These are phyloP conservation scores for Drosophila anomalata DNA, from an alignment of 2,888 invertebrate genomes.

Conservation along the genomic window DNA sequence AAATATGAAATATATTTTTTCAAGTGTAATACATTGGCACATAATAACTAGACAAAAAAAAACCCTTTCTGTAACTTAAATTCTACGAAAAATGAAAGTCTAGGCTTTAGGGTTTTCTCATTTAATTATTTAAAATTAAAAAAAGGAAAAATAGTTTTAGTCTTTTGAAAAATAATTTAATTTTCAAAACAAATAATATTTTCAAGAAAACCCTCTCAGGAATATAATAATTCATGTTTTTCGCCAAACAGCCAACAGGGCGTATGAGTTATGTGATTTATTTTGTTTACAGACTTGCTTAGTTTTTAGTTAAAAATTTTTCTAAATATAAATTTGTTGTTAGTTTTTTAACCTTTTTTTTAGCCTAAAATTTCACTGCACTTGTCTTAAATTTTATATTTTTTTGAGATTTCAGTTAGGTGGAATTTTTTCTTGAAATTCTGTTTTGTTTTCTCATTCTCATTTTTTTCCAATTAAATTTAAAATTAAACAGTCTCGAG, in stretches of 20 bases:
- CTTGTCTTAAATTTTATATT: neutral
- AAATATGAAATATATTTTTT: neutral
- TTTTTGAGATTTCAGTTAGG: neutral
- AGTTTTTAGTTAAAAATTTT: neutral
- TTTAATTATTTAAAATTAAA: too few species aligned
- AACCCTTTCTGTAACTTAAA: neutral
- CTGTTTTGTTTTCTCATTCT: neutral
- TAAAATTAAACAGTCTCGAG: constrained; percentile 5
- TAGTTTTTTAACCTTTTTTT: neutral
- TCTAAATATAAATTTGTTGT: neutral
- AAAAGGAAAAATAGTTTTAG: too few species aligned
- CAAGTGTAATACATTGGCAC: neutral
- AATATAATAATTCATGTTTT: neutral
- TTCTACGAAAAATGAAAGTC: neutral
- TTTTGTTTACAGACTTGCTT: neutral
- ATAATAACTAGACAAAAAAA: neutral
- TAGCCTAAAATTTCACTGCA: neutral
- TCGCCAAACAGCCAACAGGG: neutral
- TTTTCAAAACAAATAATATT: neutral
- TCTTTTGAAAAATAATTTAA: neutral
- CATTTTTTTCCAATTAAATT: constrained; percentile 6
- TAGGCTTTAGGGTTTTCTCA: neutral
- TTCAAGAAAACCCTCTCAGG: neutral
- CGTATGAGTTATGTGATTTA: neutral
- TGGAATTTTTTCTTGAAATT: neutral